Evolutionary conservation across 2,797 vertebrate species (phyloP).

Genomic region (Spheniscus humboldti): DNA sequence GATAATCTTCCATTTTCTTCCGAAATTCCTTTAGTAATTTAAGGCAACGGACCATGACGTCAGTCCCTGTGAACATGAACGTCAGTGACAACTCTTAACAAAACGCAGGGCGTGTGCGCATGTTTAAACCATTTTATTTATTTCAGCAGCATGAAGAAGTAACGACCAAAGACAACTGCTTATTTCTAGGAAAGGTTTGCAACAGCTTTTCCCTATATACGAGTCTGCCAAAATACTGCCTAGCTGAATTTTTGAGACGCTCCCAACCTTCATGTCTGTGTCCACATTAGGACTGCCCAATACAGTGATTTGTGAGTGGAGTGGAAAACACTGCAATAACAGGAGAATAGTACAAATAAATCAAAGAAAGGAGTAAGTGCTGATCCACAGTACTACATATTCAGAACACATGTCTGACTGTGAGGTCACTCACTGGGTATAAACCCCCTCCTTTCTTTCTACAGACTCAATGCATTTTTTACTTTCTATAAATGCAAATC

Average conservation of each 20-base stretch:
- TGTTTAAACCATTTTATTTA: neutral
- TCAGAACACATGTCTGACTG: neutral
- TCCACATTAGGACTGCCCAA: neutral
- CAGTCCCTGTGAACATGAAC: slow-evolving; percentile 73
- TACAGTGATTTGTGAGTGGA: neutral
- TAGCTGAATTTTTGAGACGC: neutral
- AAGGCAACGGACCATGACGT: slow-evolving; percentile 86
- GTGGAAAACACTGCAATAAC: neutral
- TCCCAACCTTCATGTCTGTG: neutral
- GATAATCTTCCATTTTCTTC: slow-evolving; percentile 80
- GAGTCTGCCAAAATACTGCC: neutral
- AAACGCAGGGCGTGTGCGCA: accelerated
- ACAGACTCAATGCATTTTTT: neutral
- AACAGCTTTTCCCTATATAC: neutral
- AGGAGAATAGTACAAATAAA: neutral
- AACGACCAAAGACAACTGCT: neutral
- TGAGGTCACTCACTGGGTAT: neutral
- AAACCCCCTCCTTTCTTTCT: neutral
- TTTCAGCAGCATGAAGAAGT: neutral
- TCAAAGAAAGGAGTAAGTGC: neutral
- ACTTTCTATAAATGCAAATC: neutral
- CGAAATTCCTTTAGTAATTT: slow-evolving; percentile 85
- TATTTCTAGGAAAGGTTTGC: neutral
- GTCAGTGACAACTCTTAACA: neutral
- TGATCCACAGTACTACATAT: neutral